Percentiles rank a stretch among this genome's conserved stretches.
phyloP scores from a whole-genome alignment of 2,888 invertebrate genomes.

The Xestia rhomboidea region DNA sequence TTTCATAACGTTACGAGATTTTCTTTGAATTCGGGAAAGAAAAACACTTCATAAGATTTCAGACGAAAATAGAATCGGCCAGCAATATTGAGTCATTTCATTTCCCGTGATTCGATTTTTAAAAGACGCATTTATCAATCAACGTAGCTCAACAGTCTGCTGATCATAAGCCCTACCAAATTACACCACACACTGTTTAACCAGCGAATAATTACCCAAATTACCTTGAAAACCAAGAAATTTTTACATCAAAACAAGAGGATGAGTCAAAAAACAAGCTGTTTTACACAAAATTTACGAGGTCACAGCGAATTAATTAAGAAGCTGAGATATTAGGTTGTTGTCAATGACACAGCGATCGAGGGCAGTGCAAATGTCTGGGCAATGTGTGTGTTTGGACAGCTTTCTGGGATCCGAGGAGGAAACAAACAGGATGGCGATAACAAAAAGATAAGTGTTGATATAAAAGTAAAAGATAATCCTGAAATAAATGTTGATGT shows the following conservation, averaged over 20 bases:
- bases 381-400: conserved; percentile 27
- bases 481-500: neutral
- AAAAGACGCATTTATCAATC: conserved; percentile 35
- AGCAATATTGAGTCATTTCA: conserved; percentile 45
- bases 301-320: conserved; percentile 60
- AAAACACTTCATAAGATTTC: conserved; percentile 29
- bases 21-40: conserved; percentile 32
- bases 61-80: conserved; percentile 35
- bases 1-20: conserved; percentile 36
- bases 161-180: conserved; percentile 11
- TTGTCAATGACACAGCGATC: conserved; percentile 48
- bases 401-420: conserved; percentile 16
- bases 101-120: conserved; percentile 10
- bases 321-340: conserved; percentile 53
- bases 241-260: conserved; percentile 43
- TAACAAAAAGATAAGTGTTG: neutral
- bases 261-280: conserved; percentile 57
- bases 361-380: conserved; percentile 49
- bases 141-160: conserved; percentile 10
- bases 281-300: conserved; percentile 56
- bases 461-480: neutral
- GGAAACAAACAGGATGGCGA: neutral
- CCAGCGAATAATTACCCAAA: conserved; percentile 44
- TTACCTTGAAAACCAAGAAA: conserved; percentile 30
- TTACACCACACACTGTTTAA: conserved; percentile 38